These are phyloP conservation scores for Eretmocerus hayati DNA, from an alignment of 2,888 invertebrate genomes.

Conservation along the genomic window DNA sequence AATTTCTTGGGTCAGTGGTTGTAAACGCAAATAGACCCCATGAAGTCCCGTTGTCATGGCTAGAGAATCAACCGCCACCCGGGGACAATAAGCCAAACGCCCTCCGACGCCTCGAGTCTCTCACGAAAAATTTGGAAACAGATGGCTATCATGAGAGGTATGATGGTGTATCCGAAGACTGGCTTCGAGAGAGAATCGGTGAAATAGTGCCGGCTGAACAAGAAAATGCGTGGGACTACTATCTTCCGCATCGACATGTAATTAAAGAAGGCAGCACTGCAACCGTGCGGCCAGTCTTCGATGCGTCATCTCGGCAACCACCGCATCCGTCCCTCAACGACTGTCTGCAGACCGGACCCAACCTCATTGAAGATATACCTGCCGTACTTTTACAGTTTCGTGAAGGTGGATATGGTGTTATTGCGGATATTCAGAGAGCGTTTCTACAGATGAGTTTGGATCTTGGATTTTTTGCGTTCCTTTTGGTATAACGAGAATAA, in stretches of 20 bases:
- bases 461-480: conserved; percentile 14
- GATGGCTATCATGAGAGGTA: neutral
- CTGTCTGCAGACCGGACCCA: conserved; percentile 24
- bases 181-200: neutral
- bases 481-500: conserved; percentile 1
- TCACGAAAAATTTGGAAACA: neutral
- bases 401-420: conserved; percentile 16
- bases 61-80: conserved; percentile 30
- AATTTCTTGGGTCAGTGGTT: neutral
- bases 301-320: conserved; percentile 27
- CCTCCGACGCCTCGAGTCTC: neutral
- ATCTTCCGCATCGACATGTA: conserved; percentile 23
- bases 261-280: conserved; percentile 23
- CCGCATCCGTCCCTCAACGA: conserved; percentile 27
- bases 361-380: conserved; percentile 24
- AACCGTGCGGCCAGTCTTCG: conserved; percentile 26
- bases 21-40: conserved; percentile 24
- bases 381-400: conserved; percentile 20
- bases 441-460: conserved; percentile 23
- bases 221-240: neutral
- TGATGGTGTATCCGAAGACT: neutral
- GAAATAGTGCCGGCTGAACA: neutral
- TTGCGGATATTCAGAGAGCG: conserved; percentile 22
- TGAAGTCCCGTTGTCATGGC: conserved; percentile 33
- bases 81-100: conserved; percentile 20